Evolutionary conservation across 2,888 invertebrate genomes (phyloP).

Genomic region (Pandemis corylana): DNA sequence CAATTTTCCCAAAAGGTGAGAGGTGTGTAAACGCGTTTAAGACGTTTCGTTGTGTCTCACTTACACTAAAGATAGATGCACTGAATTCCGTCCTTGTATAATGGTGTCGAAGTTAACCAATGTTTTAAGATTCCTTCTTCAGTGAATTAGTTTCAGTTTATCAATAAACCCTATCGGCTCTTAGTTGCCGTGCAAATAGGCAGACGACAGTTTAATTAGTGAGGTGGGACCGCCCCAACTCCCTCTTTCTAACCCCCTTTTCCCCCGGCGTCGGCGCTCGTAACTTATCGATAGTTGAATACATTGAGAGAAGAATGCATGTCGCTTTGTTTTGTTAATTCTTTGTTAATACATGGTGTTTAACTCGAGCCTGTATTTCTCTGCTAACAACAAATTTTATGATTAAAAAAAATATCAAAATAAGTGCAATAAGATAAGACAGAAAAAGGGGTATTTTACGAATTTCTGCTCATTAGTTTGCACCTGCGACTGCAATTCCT

Average conservation of each 20-base stretch:
- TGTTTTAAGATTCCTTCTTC: constrained; percentile 2
- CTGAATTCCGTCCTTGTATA: neutral
- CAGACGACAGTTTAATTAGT: constrained; percentile 58
- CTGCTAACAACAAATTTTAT: too few species aligned
- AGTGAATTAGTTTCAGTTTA: constrained; percentile 45
- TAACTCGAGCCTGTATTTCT: neutral
- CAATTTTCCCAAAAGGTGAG: too few species aligned
- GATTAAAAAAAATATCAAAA: too few species aligned
- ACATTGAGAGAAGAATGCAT: constrained; percentile 20
- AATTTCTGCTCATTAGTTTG: too few species aligned
- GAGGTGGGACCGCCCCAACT: constrained; percentile 41
- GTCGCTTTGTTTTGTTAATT: constrained; percentile 15
- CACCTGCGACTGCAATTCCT: too few species aligned
- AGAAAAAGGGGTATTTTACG: too few species aligned
- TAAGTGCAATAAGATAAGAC: too few species aligned
- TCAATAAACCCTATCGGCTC: constrained; percentile 50
- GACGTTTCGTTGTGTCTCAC: too few species aligned
- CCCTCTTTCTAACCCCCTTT: constrained; percentile 6
- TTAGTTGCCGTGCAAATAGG: constrained; percentile 48
- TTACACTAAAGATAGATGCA: too few species aligned
- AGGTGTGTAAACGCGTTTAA: too few species aligned
- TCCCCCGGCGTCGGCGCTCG: neutral
- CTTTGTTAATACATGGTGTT: neutral
- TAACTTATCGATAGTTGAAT: constrained; percentile 40
- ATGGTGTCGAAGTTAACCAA: neutral